Evolutionary conservation across 1,140 invertebrate genomes (phyloP), one percentile per base, ranked within the genome.

Genomic region (Bemisia tabaci): DNA sequence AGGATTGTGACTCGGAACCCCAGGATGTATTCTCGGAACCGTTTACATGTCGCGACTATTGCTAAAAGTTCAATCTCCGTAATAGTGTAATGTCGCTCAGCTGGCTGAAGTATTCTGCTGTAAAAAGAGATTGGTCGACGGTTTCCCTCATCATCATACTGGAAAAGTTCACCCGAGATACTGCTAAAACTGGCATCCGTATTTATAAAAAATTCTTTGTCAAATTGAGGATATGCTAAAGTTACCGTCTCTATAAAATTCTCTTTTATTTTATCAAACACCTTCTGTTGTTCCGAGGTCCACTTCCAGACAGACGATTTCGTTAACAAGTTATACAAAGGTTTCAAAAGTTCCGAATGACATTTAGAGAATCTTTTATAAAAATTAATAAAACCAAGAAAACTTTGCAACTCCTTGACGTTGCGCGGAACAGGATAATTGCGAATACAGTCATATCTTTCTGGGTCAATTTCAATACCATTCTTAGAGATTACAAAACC

Each of bases 101-200:
- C 61, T 62, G 23, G 11, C 33, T 63, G 26, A 17, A 26, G 9
- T 26, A 27, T 63, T 26, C 2, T 63, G 22, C 25, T 21, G 9
- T 25, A 12, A 17, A 24, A 63, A 22, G 23, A 22, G n/a, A 62
- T 63, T 5, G 61, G 24, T 61, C 33, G 5, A n/a, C 24, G 24
- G 24, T 61, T 24, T 9, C 5, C n/a, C 5, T 61, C n/a, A n/a
- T 26, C 75, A 86, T 85, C 75, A 89, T n/a, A n/a, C n/a, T n/a
- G n/a, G n/a, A n/a, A n/a, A n/a, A n/a, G n/a, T n/a, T n/a, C n/a
- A n/a, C n/a, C 92, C 2, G 87, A 91, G 12, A 97, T 92, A 63
- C 95, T 95, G 73, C 95, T 90, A 71, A 95, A 93, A 74, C 98
- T 97, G 48, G 95, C 95, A 1, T 63, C 62, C 0, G 62, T 63